These are phyloP conservation scores for Poeciliopsis infans DNA, from an alignment of 2,797 vertebrate species.

Conservation along the genomic window DNA sequence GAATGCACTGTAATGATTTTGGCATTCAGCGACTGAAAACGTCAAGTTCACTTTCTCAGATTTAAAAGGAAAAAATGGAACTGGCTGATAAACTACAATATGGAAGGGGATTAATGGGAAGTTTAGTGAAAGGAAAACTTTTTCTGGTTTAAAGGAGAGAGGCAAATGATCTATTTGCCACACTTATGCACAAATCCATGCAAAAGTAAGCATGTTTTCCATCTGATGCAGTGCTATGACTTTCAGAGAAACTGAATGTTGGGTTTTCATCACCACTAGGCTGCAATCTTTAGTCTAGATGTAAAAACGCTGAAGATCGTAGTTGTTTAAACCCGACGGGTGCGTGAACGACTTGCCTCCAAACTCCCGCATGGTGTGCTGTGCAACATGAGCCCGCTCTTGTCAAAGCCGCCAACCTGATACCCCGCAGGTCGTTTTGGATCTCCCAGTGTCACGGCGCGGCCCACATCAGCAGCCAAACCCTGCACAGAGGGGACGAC, in stretches of 20 bases:
- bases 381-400: conserved; percentile 14
- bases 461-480: conserved; percentile 85
- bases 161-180: too few relatives aligned
- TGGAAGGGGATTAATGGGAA: too few relatives aligned
- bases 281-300: too few relatives aligned
- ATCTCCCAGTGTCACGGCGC: conserved; percentile 82
- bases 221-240: too few relatives aligned
- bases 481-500: conserved; percentile 84
- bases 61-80: too few relatives aligned
- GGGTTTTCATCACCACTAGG: not conserved
- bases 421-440: conserved; percentile 83
- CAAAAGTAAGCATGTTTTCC: too few relatives aligned
- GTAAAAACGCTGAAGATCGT: too few relatives aligned
- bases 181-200: too few relatives aligned
- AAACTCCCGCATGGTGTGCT: conserved; percentile 69
- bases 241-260: not conserved
- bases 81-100: too few relatives aligned
- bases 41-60: not conserved
- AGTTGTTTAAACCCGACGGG: not conserved
- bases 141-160: too few relatives aligned
- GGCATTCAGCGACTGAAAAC: not conserved
- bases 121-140: too few relatives aligned
- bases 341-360: not conserved
- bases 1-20: not conserved
- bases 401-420: conserved; percentile 54